Base-by-base conservation (phyloP, 2,797 vertebrate species). In the Neostethus bicornis region DNA sequence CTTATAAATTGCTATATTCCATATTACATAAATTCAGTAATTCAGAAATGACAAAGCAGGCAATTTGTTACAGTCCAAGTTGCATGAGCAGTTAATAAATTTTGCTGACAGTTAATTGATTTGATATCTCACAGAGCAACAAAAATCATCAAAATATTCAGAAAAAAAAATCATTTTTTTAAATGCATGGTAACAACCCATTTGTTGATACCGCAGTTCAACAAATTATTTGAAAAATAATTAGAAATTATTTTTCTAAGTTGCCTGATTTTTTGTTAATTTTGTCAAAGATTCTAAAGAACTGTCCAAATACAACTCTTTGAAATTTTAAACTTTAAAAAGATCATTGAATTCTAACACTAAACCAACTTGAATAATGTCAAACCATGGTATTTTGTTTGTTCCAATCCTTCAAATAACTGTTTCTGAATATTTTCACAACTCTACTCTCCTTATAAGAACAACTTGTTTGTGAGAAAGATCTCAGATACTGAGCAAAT, bases 251-350 rank as follows among this genome's bases (percentile, higher is more conserved):
- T 35, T 14, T 32, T 43, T 47, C 31, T 17, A 14, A 31, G 24
- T 62, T 29, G 19, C 19, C 46, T 70, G 50, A 23, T 55, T 42
- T 48, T 42, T 19, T 43, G 31, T 65, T 17, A 44, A 47, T 34
- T 17, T 43, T 34, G 28, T 51, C 7, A 57, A 31, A 13, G 16
- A 19, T 57, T 7, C 23, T 53, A 32, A 29, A 64, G 11, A 35
- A 43, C 53, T 32, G 1, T 7, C 49, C 35, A 49, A 34, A n/a
- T n/a, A n/a, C n/a, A n/a, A n/a, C n/a, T n/a, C 11, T 5, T 31
- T 16, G 17, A 47, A 69, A 49, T 3, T 3, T 34, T 9, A 32
- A 38, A 6, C 32, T n/a, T n/a, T n/a, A n/a, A n/a, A n/a, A n/a
- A n/a, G n/a, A n/a, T n/a, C 11, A 5, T 31, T 16, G 17, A 47